Percentiles rank a stretch among this genome's conserved stretches.
Evolutionary conservation across 1,140 invertebrate species (phyloP).

Genomic region (Bombus superbus): DNA sequence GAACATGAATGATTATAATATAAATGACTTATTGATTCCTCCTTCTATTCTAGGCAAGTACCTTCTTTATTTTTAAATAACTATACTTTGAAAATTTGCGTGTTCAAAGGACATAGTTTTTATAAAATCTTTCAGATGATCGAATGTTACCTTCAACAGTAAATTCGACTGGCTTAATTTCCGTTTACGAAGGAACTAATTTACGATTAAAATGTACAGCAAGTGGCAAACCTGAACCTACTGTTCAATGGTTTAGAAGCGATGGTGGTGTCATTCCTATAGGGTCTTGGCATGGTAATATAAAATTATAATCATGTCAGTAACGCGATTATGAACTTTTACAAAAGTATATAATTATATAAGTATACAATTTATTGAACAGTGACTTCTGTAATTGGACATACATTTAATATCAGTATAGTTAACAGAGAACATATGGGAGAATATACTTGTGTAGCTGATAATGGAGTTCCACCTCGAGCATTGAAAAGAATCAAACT

Average conservation of each 20-base stretch:
- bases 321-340: background rate
- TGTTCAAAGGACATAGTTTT: background rate
- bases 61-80: background rate
- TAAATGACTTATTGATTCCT: conserved; percentile 88
- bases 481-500: conserved; percentile 91
- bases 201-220: conserved; percentile 90
- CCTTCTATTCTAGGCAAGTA: conserved; percentile 88
- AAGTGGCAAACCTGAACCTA: conserved; percentile 88
- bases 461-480: conserved; percentile 93
- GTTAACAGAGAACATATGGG: conserved; percentile 94
- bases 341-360: background rate
- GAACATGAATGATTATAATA: conserved; percentile 85
- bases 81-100: background rate
- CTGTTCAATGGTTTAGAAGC: conserved; percentile 89
- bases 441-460: conserved; percentile 92
- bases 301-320: conserved; percentile 3
- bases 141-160: conserved; percentile 12
- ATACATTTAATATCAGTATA: conserved; percentile 90
- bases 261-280: conserved; percentile 86
- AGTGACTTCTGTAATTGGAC: conserved; percentile 89
- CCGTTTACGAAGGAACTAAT: conserved; percentile 89
- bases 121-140: conserved; percentile 25
- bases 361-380: conserved; percentile 20
- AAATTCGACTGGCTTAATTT: conserved; percentile 79
- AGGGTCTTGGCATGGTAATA: conserved; percentile 85